These are phyloP conservation scores for Congeria kusceri DNA, from an alignment of 2,888 invertebrate species.

Conservation along the genomic window DNA sequence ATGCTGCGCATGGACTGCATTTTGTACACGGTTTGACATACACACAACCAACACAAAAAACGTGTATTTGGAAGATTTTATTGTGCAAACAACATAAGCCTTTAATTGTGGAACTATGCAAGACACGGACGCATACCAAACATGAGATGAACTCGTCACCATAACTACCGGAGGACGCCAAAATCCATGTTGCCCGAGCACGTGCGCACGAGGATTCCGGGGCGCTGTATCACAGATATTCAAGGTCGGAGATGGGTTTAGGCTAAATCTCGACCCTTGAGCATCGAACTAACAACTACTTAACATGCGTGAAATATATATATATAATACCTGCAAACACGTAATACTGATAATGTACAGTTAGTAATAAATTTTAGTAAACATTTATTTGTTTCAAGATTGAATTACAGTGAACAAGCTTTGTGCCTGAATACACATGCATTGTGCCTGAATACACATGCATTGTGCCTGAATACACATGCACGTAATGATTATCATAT, in stretches of 20 bases:
- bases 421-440: too few relatives aligned
- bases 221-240: slow-evolving; percentile 26
- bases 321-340: background rate
- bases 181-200: background rate
- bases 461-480: too few relatives aligned
- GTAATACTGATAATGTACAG: too few relatives aligned
- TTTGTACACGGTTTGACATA: too few relatives aligned
- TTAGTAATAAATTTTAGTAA: too few relatives aligned
- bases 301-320: background rate
- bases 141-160: slow-evolving; percentile 21
- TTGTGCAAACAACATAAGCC: slow-evolving; percentile 77
- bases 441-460: too few relatives aligned
- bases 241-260: slow-evolving; percentile 11
- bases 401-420: too few relatives aligned
- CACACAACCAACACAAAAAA: too few relatives aligned
- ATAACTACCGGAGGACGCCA: background rate
- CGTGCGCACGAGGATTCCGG: background rate
- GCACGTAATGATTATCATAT: too few relatives aligned
- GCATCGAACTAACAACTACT: background rate
- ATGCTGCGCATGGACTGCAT: too few relatives aligned
- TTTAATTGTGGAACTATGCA: slow-evolving; percentile 58
- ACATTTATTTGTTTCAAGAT: too few relatives aligned
- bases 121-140: slow-evolving; percentile 50
- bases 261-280: slow-evolving; percentile 4
- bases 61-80: slow-evolving; percentile 53